These are phyloP conservation scores for Tolypeutes matacus DNA, from an alignment of 2,797 vertebrate species.

Conservation along the genomic window DNA sequence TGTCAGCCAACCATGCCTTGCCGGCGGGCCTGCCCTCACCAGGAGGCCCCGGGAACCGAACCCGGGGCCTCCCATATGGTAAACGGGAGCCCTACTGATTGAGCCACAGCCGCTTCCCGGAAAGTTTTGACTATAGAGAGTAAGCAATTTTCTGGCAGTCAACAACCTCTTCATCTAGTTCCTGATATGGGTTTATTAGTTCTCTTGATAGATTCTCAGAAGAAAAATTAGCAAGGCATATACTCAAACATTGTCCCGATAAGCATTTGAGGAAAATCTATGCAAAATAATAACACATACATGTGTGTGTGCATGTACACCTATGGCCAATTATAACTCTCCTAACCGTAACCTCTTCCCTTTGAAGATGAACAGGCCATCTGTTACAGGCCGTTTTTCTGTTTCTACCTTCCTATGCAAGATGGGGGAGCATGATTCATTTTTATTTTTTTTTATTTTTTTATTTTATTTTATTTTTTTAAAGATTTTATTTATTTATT, in stretches of 20 bases:
- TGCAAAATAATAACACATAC: not conserved
- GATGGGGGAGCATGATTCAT: no score
- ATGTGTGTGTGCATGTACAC: no score
- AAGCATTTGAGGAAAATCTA: not conserved
- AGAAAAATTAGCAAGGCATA: not conserved
- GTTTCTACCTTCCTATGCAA: not conserved
- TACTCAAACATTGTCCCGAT: rapidly evolving
- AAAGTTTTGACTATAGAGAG: not conserved
- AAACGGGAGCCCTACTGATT: no score
- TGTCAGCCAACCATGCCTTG: no score
- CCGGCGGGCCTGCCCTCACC: no score
- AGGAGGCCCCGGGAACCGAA: no score
- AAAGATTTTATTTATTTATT: no score
- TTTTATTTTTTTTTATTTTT: no score
- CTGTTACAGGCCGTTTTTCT: not conserved
- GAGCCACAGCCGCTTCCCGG: no score
- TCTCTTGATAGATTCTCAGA: constrained; percentile 14
- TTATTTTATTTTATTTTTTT: no score
- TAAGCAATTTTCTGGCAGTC: not conserved
- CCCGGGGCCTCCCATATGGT: no score
- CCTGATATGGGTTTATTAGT: not conserved
- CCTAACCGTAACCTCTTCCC: not conserved
- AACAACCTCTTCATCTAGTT: not conserved
- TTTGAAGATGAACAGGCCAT: not conserved
- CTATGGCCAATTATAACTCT: not conserved